phyloP scores from a whole-genome alignment of 2,113 vertebrate genomes.

The Pelobates fuscus region DNA sequence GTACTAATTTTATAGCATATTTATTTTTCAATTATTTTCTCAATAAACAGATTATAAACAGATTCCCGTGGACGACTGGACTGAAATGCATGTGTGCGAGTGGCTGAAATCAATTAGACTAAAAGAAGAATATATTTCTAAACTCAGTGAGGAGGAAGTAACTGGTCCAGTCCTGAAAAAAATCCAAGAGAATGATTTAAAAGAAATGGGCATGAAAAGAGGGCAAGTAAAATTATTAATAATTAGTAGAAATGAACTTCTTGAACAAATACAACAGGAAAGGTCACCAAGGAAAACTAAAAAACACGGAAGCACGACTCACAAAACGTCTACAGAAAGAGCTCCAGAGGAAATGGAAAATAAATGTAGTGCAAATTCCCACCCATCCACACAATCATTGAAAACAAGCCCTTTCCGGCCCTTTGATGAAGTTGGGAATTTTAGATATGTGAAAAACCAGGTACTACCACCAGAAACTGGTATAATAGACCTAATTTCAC shows the following conservation, averaged over 20 bases:
- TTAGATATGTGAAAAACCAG: constrained; percentile 69
- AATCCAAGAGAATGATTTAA: constrained; percentile 68
- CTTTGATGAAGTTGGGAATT: constrained; percentile 63
- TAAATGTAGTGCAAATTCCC: too few species aligned
- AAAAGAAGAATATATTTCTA: constrained; percentile 67
- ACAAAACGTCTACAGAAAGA: too few species aligned
- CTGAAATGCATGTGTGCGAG: constrained; percentile 66
- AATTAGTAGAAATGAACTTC: constrained; percentile 64
- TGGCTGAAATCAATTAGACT: constrained; percentile 72
- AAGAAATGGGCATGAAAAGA: constrained; percentile 66
- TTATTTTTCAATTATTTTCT: neutral
- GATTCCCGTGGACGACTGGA: constrained; percentile 65
- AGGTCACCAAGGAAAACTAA: accelerated
- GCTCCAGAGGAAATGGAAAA: too few species aligned
- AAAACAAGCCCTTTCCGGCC: constrained; percentile 55
- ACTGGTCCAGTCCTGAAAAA: constrained; percentile 64
- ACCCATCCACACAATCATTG: too few species aligned
- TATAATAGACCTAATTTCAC: constrained; percentile 65
- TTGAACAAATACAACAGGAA: constrained; percentile 16
- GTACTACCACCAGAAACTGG: constrained; percentile 78
- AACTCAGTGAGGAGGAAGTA: constrained; percentile 70
- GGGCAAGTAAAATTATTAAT: constrained; percentile 72
- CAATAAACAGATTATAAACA: constrained; percentile 61
- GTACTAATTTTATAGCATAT: neutral
- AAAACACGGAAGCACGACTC: neutral